Conservation (phyloP, 2,113 vertebrate genomes). For the Saguinus imperator region DNA sequence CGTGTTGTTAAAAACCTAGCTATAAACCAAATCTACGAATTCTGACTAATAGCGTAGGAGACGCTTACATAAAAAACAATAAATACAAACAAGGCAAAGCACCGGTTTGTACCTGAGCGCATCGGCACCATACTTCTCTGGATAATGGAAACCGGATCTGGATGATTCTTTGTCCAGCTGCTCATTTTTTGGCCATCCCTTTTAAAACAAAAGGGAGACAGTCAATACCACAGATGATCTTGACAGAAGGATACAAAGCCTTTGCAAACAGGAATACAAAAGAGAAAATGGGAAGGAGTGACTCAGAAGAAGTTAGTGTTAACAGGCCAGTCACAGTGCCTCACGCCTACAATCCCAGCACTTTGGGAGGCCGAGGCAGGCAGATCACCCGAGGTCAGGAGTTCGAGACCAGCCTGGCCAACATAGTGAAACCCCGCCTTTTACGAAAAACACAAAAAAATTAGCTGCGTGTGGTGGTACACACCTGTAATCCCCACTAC, state of each 20-base stretch:
- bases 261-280: background rate
- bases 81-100: background rate
- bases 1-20: no score
- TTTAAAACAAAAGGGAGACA: constrained; percentile 69
- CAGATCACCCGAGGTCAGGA: no score
- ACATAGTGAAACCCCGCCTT: no score
- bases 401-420: no score
- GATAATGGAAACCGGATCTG: constrained; percentile 92
- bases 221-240: background rate
- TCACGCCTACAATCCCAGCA: no score
- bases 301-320: background rate
- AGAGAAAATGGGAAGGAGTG: background rate
- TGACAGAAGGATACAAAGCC: background rate
- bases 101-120: constrained; percentile 91
- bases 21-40: no score
- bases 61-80: background rate
- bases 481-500: no score
- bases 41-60: no score
- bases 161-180: constrained; percentile 96
- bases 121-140: constrained; percentile 93
- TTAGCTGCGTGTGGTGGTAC: no score
- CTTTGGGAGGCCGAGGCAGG: no score
- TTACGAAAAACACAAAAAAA: no score
- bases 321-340: no score
- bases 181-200: constrained; percentile 99